phyloP scores from a whole-genome alignment of 2,888 invertebrate species.

The Polydrusus tereticollis region DNA sequence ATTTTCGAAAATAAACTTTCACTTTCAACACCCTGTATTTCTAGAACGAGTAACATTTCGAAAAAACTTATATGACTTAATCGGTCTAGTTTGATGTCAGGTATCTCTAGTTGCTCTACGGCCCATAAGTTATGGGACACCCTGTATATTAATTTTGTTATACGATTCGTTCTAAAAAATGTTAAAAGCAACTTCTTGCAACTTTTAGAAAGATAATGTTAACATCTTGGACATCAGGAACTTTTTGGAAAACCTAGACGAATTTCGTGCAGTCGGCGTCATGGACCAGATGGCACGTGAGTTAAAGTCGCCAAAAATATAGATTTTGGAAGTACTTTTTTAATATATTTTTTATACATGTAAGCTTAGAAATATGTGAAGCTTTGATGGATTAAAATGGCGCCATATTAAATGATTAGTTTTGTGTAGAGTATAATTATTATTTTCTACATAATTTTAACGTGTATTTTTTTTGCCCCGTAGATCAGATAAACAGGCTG shows the following conservation, averaged over 20 bases:
- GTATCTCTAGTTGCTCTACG: too few species aligned
- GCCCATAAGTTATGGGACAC: too few species aligned
- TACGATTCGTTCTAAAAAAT: too few species aligned
- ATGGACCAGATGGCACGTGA: constrained; percentile 60
- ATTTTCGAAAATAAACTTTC: too few species aligned
- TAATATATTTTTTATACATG: neutral
- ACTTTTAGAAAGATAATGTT: constrained; percentile 58
- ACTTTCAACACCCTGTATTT: too few species aligned
- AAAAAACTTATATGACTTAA: too few species aligned
- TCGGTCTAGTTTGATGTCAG: too few species aligned
- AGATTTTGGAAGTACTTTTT: neutral
- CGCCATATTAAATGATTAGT: neutral
- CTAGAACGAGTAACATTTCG: too few species aligned
- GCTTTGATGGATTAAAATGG: neutral
- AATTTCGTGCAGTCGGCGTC: constrained; percentile 62
- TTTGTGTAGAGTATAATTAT: neutral
- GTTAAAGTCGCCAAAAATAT: neutral
- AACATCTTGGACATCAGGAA: constrained; percentile 60
- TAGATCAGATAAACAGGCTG: too few species aligned
- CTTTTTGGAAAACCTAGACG: constrained; percentile 64
- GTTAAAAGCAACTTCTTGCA: neutral
- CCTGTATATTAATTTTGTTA: too few species aligned
- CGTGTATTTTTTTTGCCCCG: too few species aligned
- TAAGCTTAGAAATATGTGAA: neutral
- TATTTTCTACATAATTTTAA: too few species aligned